Evolutionary conservation across 2,113 vertebrate species (phyloP), one percentile per base, ranked within the genome.

Genomic region (Sylvia atricapilla): DNA sequence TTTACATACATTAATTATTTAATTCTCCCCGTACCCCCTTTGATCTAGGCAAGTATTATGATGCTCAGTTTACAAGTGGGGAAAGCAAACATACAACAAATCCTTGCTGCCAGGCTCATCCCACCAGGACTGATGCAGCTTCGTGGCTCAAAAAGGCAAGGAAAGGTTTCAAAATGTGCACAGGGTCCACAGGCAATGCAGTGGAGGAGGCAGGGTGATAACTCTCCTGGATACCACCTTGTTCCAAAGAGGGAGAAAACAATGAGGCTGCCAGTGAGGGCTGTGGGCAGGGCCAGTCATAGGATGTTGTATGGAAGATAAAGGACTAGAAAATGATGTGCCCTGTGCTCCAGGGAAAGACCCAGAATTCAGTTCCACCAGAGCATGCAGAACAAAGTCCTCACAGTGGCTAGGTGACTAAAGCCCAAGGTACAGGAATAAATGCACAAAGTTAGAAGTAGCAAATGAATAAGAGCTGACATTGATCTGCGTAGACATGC

Each of bases 1-100:
- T 97, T 96, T 94, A 90, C 72, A 95, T 84, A 44, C 87, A 96
- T 93, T 88, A 94, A 94, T 95, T 96, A 97, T 94, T 96, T 94
- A 94, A 89, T 94, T 89, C 76, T 88, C 56, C 27, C 91, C 5
- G 0, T 79, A 90, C 30, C 86, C 90, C n/a, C 90, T 97, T 97
- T 97, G 95, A 97, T 94, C 94, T 88, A 92, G 47, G 90, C 56
- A 93, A 89, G 58, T 68, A 94, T 86, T 75, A 86, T 9, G 78
- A 94, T 68, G 49, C 84, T 95, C 64, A 66, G 82, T 84, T 95
- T 96, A 90, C 87, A 90, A 88, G 66, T 41, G 52, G 70, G 76
- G 84, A 88, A 97, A 90, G 60, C 16, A 97, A 94, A 75, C 1
- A 4, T 3, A 49, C 41, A 89, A 84, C 46, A 91, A 91, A 94